Evolutionary conservation across 2,797 vertebrate species (phyloP), one percentile per base, ranked within the genome.

Genomic region (Phalloptychus januarius): DNA sequence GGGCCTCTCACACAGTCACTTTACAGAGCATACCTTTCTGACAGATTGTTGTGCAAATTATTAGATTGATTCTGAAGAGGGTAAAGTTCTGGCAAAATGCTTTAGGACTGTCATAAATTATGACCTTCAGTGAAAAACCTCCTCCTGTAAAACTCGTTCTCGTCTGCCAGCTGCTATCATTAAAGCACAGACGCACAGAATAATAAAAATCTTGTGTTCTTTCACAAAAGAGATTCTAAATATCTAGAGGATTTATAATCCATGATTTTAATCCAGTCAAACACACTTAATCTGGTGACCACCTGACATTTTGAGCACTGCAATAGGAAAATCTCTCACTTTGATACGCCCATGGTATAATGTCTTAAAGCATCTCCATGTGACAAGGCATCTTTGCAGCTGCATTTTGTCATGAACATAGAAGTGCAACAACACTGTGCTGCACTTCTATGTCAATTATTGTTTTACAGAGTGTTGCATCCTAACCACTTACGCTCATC

Each of bases 221-320:
- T 73, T 83, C 85, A 88, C 63, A 88, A 86, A 77, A 73, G 79
- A 81, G 86, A 87, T 89, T 16, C 81, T 76, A 81, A 44, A 70
- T 79, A 65, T 84, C 75, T 82, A 70, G 88, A 85, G 88, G 52
- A 83, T 80, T 89, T 90, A 91, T 61, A 45, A 91, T 92, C 89
- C 81, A 10, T 25, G 28, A 73, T 44, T 83, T 87, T 91, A 93
- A 92, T 93, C 89, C 84, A 72, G 73, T 88, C 77, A 76, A 74
- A 82, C 38, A 73, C 65, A 38, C 72, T 85, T 82, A 90, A 91
- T 87, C 85, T 82, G 79, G 75, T 72, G 63, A 25, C 76, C 77
- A 86, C 86, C 81, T 84, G 80, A 80, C 79, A 83, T 81, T 89
- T 87, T 81, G 63, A 83, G 48, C 18, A 1, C 76, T 70, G 77